Conservation (phyloP, 2,797 vertebrate species). For the Muscicapa comitata region DNA sequence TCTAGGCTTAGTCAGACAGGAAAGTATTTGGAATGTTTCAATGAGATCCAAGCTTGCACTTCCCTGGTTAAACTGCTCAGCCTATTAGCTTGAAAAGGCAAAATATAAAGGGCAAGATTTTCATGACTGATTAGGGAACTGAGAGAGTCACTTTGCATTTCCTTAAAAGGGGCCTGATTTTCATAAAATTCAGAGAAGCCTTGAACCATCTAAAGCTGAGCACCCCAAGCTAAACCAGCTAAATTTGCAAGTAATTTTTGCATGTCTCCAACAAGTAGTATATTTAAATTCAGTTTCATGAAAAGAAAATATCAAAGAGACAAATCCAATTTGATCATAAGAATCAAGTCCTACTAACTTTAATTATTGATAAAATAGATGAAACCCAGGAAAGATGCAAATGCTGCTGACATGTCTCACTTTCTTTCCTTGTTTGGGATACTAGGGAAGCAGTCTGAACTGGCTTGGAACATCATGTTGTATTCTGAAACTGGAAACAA, state of each 20-base stretch:
- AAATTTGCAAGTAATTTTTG: background rate
- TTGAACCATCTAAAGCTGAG: background rate
- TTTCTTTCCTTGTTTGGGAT: background rate
- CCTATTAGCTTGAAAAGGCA: constrained; percentile 7
- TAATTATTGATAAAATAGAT: constrained; percentile 31
- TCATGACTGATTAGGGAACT: background rate
- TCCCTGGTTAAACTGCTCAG: background rate
- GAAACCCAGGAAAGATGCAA: background rate
- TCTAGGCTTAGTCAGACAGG: background rate
- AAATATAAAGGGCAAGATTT: constrained; percentile 40
- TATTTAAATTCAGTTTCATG: background rate
- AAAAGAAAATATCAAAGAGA: background rate
- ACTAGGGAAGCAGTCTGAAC: background rate
- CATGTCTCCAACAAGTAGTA: background rate
- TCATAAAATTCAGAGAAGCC: constrained; percentile 9
- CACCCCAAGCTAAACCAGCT: background rate
- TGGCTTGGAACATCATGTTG: background rate
- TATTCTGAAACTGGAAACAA: background rate
- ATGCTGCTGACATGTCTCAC: background rate
- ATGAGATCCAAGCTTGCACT: background rate
- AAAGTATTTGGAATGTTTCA: constrained; percentile 9
- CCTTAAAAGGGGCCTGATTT: constrained; percentile 5
- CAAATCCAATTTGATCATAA: background rate
- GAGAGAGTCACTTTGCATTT: background rate
- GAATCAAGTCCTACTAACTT: background rate